Percentiles rank a stretch among this genome's conserved stretches.
phyloP scores from a whole-genome alignment of 2,113 vertebrate species.

The Mola mola region DNA sequence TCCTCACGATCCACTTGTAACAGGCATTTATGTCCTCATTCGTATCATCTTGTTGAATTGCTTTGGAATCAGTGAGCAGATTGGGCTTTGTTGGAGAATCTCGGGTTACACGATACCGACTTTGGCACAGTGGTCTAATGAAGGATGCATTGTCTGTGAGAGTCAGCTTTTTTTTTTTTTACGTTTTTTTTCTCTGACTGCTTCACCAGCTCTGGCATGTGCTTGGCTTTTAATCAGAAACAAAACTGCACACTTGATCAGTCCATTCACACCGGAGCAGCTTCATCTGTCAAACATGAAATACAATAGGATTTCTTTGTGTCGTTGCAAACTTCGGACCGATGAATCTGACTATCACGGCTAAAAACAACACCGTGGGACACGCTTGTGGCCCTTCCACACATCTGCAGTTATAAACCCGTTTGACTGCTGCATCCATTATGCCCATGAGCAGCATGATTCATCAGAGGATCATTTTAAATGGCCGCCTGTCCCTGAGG shows the following conservation, averaged over 20 bases:
- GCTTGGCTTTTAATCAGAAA: constrained; percentile 67
- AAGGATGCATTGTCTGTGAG: constrained; percentile 52
- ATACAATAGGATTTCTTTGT: neutral
- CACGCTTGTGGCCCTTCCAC: too few relatives aligned
- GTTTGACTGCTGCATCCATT: constrained; percentile 11
- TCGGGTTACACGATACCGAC: constrained; percentile 61
- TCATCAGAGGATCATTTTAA: constrained; percentile 55
- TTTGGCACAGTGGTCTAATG: constrained; percentile 55
- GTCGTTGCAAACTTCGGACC: too few relatives aligned
- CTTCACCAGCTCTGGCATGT: constrained; percentile 40
- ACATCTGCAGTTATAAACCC: constrained; percentile 18
- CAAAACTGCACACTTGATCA: constrained; percentile 25
- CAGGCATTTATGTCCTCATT: constrained; percentile 41
- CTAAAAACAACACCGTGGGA: too few relatives aligned
- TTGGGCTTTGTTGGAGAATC: constrained; percentile 61
- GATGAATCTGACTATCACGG: too few relatives aligned
- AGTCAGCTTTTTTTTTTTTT: constrained; percentile 8
- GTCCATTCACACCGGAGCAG: neutral
- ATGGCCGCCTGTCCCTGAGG: constrained; percentile 55
- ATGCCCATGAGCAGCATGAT: constrained; percentile 35
- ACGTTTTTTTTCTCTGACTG: constrained; percentile 31
- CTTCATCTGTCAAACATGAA: constrained; percentile 23
- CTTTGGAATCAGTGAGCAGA: constrained; percentile 40
- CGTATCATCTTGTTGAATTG: constrained; percentile 41
- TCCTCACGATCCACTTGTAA: neutral